phyloP scores from a whole-genome alignment of 2,888 invertebrate genomes.

The Mythimna pallens region DNA sequence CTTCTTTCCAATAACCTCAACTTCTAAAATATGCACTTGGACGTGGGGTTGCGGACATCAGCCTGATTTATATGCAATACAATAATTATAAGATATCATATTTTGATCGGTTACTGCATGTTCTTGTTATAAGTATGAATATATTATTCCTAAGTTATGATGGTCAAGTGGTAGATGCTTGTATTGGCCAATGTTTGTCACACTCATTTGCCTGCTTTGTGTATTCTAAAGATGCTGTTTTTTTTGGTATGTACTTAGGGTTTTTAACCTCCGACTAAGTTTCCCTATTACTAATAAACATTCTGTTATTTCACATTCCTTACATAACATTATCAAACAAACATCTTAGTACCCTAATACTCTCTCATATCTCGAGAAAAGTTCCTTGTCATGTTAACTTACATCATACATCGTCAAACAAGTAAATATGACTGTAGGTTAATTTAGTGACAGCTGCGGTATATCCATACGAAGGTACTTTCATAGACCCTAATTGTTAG shows the following conservation, averaged over 20 bases:
- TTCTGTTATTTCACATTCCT: too few relatives aligned
- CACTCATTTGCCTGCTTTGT: neutral
- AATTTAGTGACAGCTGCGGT: slow-evolving; percentile 13
- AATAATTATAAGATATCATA: too few relatives aligned
- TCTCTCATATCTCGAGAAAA: slow-evolving; percentile 7
- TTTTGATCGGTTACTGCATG: too few relatives aligned
- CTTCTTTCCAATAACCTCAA: too few relatives aligned
- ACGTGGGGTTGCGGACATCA: too few relatives aligned
- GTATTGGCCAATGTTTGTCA: slow-evolving; percentile 17
- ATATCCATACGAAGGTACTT: slow-evolving; percentile 14
- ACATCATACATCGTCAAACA: slow-evolving; percentile 21
- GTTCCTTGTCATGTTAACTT: slow-evolving; percentile 25
- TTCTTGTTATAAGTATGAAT: neutral
- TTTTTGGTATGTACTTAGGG: neutral
- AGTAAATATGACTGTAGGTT: slow-evolving; percentile 35
- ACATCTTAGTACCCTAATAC: slow-evolving; percentile 8
- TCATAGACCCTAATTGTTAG: slow-evolving; percentile 1
- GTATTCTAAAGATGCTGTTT: neutral
- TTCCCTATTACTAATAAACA: neutral
- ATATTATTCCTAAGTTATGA: neutral
- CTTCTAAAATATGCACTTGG: too few relatives aligned
- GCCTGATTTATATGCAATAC: too few relatives aligned
- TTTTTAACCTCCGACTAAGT: neutral
- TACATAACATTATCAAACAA: slow-evolving; percentile 7
- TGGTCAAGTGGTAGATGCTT: slow-evolving; percentile 3